Percentiles rank a stretch among this genome's conserved stretches.
Evolutionary conservation across 2,888 invertebrate genomes (phyloP).

Genomic region (Dicranocentrus wangi): DNA sequence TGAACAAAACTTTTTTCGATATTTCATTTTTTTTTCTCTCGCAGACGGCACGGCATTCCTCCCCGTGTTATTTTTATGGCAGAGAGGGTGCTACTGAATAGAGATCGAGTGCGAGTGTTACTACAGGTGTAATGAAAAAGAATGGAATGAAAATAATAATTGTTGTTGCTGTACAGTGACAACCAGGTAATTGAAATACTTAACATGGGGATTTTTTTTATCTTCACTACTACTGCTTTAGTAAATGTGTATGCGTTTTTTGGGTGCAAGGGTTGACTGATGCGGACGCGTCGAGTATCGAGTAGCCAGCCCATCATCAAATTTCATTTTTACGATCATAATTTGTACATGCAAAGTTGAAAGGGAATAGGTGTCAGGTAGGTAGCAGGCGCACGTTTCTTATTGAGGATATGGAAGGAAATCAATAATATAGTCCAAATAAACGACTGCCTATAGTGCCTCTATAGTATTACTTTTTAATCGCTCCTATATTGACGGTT

Average conservation of each 20-base stretch:
- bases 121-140: not conserved
- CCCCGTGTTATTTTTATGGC: not conserved
- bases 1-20: not conserved
- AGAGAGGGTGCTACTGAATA: not conserved
- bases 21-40: slow-evolving; percentile 2
- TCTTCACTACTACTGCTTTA: slow-evolving; percentile 36
- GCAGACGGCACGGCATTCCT: slow-evolving; percentile 2
- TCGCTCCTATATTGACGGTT: too few relatives aligned
- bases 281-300: not conserved
- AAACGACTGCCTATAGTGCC: too few relatives aligned
- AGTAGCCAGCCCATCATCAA: slow-evolving; percentile 3
- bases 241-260: slow-evolving; percentile 25
- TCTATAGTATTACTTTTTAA: too few relatives aligned
- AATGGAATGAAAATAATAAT: not conserved
- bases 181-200: slow-evolving; percentile 55
- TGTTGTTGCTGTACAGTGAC: slow-evolving; percentile 38
- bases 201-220: slow-evolving; percentile 41
- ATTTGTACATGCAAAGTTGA: slow-evolving; percentile 32
- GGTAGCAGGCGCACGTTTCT: slow-evolving; percentile 46
- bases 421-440: slow-evolving; percentile 3
- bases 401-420: slow-evolving; percentile 18
- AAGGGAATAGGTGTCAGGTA: slow-evolving; percentile 26
- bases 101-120: not conserved
- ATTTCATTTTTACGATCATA: slow-evolving; percentile 36
- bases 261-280: not conserved